These are phyloP conservation scores for Mantis religiosa DNA, from an alignment of 2,888 invertebrate genomes.

Conservation along the genomic window DNA sequence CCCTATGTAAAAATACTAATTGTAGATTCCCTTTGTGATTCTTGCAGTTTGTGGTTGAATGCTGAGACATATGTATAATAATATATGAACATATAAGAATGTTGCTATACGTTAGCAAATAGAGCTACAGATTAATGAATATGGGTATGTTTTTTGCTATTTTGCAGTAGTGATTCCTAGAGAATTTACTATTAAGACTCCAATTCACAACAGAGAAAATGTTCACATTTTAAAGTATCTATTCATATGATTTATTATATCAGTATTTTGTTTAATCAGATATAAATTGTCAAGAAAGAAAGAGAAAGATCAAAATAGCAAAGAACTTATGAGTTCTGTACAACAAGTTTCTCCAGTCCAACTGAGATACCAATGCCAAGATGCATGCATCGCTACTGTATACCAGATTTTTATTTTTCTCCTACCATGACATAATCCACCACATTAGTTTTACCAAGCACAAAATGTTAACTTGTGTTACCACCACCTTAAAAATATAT, in stretches of 20 bases:
- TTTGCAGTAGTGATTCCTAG: no score
- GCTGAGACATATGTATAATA: not conserved
- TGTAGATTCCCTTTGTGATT: not conserved
- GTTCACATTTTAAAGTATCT: not conserved
- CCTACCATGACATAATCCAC: not conserved
- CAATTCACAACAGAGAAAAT: no score
- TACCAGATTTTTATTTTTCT: not conserved
- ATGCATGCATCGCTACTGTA: not conserved
- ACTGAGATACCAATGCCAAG: not conserved
- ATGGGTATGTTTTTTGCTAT: no score
- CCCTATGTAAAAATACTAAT: not conserved
- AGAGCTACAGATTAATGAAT: no score
- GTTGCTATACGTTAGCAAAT: no score
- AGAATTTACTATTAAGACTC: no score
- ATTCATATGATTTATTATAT: not conserved
- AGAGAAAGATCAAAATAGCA: not conserved
- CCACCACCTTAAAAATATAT: not conserved
- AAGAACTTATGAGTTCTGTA: not conserved
- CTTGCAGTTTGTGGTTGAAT: not conserved
- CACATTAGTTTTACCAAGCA: not conserved
- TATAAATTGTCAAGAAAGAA: not conserved
- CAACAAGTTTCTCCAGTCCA: not conserved
- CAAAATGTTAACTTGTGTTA: not conserved
- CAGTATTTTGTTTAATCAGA: not conserved
- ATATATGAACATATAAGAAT: no score